A percentile compares a stretch with the other conserved stretches of the same genome.
Evolutionary conservation across 2,888 invertebrate genomes (phyloP).

Genomic region (Rutpela maculata): DNA sequence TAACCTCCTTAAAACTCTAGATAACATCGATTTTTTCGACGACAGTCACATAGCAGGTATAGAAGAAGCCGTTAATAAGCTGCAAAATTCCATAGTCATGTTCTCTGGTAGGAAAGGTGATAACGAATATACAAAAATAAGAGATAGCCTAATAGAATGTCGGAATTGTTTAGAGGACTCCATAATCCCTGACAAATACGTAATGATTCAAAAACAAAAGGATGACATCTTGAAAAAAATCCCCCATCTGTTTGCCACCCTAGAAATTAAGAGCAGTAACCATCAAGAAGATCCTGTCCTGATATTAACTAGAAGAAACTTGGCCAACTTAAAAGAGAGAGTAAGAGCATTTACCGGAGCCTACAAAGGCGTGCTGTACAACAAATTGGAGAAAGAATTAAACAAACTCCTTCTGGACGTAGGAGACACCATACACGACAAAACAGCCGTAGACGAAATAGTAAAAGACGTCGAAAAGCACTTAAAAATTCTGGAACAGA

Average conservation of each 20-base stretch:
- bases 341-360: constrained; percentile 60
- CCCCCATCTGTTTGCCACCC: neutral
- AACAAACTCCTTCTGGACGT: constrained; percentile 55
- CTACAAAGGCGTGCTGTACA: constrained; percentile 62
- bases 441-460: constrained; percentile 50
- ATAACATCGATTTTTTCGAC: constrained; percentile 46
- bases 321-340: constrained; percentile 57
- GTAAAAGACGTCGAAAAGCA: constrained; percentile 57
- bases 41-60: neutral
- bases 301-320: constrained; percentile 42
- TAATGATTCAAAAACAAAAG: neutral
- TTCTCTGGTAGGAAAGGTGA: neutral
- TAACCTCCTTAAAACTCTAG: constrained; percentile 46
- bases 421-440: constrained; percentile 53
- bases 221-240: neutral
- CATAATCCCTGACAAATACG: neutral
- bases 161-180: neutral
- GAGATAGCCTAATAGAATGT: neutral
- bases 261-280: neutral
- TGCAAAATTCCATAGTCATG: neutral
- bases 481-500: constrained; percentile 62
- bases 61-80: neutral
- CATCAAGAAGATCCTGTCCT: constrained; percentile 11
- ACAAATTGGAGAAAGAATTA: constrained; percentile 60
- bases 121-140: neutral